These are phyloP conservation scores for Crocidura indochinensis DNA, from an alignment of 2,797 vertebrate genomes.

Conservation along the genomic window DNA sequence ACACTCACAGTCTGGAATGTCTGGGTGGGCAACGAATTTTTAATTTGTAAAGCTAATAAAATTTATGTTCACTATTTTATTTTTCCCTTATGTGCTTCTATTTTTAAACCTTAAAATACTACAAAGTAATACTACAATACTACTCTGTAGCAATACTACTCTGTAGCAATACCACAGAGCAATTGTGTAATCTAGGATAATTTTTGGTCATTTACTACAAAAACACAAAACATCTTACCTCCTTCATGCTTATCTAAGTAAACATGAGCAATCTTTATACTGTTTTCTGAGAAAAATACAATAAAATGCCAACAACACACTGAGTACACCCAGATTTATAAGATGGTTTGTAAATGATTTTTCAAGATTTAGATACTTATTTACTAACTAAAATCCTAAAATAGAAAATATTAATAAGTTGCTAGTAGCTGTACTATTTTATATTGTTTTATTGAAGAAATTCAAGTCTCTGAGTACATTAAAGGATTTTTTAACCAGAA, in stretches of 20 bases:
- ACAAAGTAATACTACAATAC: too few species aligned
- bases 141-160: too few species aligned
- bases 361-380: neutral
- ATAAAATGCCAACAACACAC: neutral
- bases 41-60: neutral
- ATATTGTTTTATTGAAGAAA: neutral
- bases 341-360: neutral
- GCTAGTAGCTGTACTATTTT: neutral
- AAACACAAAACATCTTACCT: constrained; percentile 10
- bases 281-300: constrained; percentile 19
- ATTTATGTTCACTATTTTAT: constrained; percentile 40
- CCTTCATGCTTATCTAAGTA: neutral
- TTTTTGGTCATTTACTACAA: neutral
- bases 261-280: too few species aligned
- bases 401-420: constrained; percentile 41
- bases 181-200: neutral
- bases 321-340: constrained; percentile 43
- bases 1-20: too few species aligned
- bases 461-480: neutral
- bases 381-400: neutral
- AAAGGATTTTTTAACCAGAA: neutral
- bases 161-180: too few species aligned
- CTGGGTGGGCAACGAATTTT: too few species aligned
- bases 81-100: neutral
- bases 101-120: constrained; percentile 10